These are phyloP conservation scores for Crotalus adamanteus DNA, from an alignment of 2,797 vertebrate genomes.

Conservation along the genomic window DNA sequence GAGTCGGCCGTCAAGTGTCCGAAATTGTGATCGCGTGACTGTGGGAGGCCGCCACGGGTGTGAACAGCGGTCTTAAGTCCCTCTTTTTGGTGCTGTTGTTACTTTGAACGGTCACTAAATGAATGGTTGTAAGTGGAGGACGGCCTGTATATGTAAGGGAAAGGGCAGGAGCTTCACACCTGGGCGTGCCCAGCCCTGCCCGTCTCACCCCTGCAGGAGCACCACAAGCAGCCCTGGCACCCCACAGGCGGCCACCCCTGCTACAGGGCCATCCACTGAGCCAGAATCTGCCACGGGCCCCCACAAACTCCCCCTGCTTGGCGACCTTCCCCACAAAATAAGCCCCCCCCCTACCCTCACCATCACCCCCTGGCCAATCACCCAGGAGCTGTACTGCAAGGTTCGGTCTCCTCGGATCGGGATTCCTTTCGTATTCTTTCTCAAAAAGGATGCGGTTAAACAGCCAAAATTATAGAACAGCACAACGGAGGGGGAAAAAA, in stretches of 20 bases:
- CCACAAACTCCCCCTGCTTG: too few relatives aligned
- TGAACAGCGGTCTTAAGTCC: not conserved
- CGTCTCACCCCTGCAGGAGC: not conserved
- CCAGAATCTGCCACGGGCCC: not conserved
- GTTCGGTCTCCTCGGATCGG: too few relatives aligned
- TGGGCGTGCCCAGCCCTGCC: not conserved
- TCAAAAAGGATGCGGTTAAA: not conserved
- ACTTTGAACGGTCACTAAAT: not conserved
- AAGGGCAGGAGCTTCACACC: not conserved
- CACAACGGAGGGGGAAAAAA: not conserved
- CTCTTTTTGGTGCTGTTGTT: not conserved
- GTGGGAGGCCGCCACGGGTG: too few relatives aligned
- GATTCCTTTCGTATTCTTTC: not conserved
- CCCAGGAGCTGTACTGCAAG: not conserved
- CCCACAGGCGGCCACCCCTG: too few relatives aligned
- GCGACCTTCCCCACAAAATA: not conserved
- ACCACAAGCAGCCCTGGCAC: not conserved
- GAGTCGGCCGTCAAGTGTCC: too few relatives aligned
- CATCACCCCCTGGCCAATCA: not conserved
- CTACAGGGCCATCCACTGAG: not conserved
- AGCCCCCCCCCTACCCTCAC: too few relatives aligned
- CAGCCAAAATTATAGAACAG: not conserved
- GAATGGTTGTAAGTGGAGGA: not conserved
- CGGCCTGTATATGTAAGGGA: not conserved
- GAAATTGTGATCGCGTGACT: too few relatives aligned